phyloP scores from a whole-genome alignment of 2,888 invertebrate species.

The Ectobius pallidus region DNA sequence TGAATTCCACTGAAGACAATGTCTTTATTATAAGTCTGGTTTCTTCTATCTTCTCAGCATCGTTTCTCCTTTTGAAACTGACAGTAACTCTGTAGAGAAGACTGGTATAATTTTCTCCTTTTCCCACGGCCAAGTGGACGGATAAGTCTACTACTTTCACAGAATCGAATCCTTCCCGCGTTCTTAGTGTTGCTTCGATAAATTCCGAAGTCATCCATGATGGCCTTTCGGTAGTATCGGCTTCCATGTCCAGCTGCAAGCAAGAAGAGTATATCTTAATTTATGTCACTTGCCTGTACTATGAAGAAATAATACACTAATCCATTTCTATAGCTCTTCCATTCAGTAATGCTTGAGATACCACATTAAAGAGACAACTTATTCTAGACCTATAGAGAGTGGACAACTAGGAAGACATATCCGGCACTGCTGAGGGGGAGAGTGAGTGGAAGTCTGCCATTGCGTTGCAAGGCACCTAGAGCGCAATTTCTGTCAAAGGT shows the following conservation, averaged over 20 bases:
- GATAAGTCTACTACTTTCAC: neutral
- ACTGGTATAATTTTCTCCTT: conserved; percentile 41
- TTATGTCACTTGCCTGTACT: too few relatives aligned
- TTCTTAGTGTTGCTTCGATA: conserved; percentile 20
- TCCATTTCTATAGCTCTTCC: too few relatives aligned
- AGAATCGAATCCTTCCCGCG: neutral
- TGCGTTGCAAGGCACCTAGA: too few relatives aligned
- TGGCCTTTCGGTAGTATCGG: neutral
- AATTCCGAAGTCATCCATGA: conserved; percentile 29
- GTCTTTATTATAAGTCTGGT: conserved; percentile 39
- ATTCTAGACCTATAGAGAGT: too few relatives aligned
- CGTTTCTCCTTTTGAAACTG: neutral
- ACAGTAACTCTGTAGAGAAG: conserved; percentile 26
- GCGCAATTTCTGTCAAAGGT: too few relatives aligned
- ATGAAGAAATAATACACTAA: too few relatives aligned
- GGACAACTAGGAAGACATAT: too few relatives aligned
- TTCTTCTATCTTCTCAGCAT: neutral
- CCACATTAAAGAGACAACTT: too few relatives aligned
- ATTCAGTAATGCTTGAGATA: too few relatives aligned
- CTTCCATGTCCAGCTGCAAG: neutral
- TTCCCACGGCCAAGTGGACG: conserved; percentile 12
- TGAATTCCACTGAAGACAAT: conserved; percentile 25
- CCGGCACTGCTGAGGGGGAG: too few relatives aligned
- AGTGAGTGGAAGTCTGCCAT: too few relatives aligned
- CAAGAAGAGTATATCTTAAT: too few relatives aligned